Evolutionary conservation across 2,113 vertebrate species (phyloP).

Genomic region (Sinocyclocheilus grahami): DNA sequence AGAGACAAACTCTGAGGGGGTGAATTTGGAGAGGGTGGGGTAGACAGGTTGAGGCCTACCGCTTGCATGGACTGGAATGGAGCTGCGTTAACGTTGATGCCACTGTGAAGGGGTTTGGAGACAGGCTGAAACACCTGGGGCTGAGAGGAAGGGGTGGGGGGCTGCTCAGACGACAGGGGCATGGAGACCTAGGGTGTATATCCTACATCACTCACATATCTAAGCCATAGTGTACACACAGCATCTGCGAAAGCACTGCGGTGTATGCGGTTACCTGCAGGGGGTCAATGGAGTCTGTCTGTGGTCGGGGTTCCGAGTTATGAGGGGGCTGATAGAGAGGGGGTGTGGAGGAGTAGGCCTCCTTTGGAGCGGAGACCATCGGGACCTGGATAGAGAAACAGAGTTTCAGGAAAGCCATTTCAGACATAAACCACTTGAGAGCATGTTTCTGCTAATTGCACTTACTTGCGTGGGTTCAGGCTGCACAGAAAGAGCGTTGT

Average conservation of each 20-base stretch:
- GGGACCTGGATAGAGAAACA: slow-evolving; percentile 65
- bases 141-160: slow-evolving; percentile 85
- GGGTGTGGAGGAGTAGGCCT: slow-evolving; percentile 79
- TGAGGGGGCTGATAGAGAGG: slow-evolving; percentile 83
- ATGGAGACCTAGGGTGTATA: slow-evolving; percentile 80
- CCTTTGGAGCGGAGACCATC: slow-evolving; percentile 83
- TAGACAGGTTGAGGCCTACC: slow-evolving; percentile 74
- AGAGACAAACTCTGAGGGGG: slow-evolving; percentile 4
- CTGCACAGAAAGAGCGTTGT: slow-evolving; percentile 83
- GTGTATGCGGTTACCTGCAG: slow-evolving; percentile 77
- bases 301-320: slow-evolving; percentile 79
- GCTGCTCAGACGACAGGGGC: slow-evolving; percentile 88
- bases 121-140: slow-evolving; percentile 91
- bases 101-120: slow-evolving; percentile 91
- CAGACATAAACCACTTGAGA: background rate
- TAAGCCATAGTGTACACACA: background rate
- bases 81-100: slow-evolving; percentile 98
- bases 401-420: background rate
- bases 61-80: slow-evolving; percentile 99
- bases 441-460: background rate
- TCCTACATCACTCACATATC: slow-evolving; percentile 35
- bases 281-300: slow-evolving; percentile 82
- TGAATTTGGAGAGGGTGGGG: background rate
- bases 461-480: slow-evolving; percentile 90
- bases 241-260: background rate